A percentile compares a stretch with the other conserved stretches of the same genome.
These are phyloP conservation scores for Nowickia ferox DNA, from an alignment of 2,888 invertebrate genomes.

Conservation along the genomic window DNA sequence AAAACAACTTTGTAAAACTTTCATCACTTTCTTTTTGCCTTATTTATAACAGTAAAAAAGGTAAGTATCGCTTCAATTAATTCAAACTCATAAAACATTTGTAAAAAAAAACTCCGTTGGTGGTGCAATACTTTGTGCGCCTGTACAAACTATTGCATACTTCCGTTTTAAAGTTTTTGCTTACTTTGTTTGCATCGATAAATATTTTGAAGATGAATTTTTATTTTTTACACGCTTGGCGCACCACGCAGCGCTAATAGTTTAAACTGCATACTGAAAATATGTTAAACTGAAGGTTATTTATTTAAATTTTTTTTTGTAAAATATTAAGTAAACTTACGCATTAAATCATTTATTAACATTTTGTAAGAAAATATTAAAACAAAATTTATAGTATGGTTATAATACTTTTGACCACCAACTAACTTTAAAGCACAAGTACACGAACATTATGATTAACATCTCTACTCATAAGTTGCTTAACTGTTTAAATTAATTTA, in stretches of 20 bases:
- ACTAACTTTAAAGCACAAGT: not conserved
- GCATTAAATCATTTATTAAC: not conserved
- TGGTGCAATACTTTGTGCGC: constrained; percentile 28
- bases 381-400: not conserved
- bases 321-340: not conserved
- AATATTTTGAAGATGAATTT: constrained; percentile 20
- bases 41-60: constrained; percentile 7
- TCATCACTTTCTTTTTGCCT: constrained; percentile 54
- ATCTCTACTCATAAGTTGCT: not conserved
- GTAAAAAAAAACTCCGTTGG: not conserved
- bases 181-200: not conserved
- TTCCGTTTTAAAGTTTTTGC: constrained; percentile 40
- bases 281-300: not conserved
- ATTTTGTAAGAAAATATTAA: no score
- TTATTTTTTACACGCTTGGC: not conserved
- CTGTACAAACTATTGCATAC: constrained; percentile 22
- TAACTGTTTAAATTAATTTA: not conserved
- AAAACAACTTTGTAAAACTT: constrained; percentile 33
- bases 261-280: not conserved
- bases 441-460: not conserved
- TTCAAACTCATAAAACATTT: not conserved
- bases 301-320: not conserved
- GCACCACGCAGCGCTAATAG: not conserved
- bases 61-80: constrained; percentile 11
- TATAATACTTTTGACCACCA: not conserved